Evolutionary conservation across 2,797 vertebrate genomes (phyloP), one percentile per base, ranked within the genome.

Genomic region (Scomberomorus guttatus): DNA sequence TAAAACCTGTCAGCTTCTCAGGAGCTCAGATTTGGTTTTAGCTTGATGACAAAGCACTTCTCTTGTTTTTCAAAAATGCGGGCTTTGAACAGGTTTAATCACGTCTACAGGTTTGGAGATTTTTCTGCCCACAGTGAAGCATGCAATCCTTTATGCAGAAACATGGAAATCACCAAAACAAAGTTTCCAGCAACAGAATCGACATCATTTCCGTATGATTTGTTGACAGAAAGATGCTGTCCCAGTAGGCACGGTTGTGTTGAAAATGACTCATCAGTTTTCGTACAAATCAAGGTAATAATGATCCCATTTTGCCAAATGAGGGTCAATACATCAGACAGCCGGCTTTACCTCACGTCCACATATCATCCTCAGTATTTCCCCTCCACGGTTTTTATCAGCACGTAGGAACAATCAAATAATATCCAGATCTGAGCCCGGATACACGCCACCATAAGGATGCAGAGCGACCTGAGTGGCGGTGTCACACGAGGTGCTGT

Each of bases 211-310:
- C 72, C 50, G 25, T 27, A 4, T 44, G 64, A 86, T 72, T 25
- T 75, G 83, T 72, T 88, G 71, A 85, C 66, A 84, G 65, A 63
- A 61, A 82, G 70, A 44, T 83, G 77, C 72, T 71, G 65, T 84
- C 52, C 67, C 77, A 62, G 73, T 77, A 80, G 74, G 74, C 78
- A 78, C 2, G n/a, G 22, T 20, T 20, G 37, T 63, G 63, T 57
- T 83, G 70, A 67, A 89, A 89, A 87, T 87, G 84, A 90, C 87
- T 93, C 85, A 90, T 88, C 75, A 55, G 8, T 42, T 79, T 85
- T 76, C 25, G 44, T 42, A 75, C 32, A 84, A 79, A 80, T 59
- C 70, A 63, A 61, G 50, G 39, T 62, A 83, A 81, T 32, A 62
- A 76, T 70, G 60, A 81, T 82, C 80, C 83, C 22, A n/a, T 29